phyloP scores from a whole-genome alignment of 2,888 invertebrate species.

The Melitaea athalia region DNA sequence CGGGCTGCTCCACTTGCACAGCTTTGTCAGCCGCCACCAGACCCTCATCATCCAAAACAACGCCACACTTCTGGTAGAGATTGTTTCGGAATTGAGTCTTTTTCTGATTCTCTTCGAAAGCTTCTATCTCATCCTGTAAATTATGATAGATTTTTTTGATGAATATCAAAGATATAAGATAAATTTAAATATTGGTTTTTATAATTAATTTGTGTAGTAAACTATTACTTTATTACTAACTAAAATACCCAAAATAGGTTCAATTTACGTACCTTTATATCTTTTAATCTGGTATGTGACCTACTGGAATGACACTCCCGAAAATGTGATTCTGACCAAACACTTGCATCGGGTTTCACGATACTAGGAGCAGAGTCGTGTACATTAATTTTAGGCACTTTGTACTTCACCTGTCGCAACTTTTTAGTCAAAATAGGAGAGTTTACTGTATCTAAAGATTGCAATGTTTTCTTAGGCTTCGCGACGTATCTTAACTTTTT shows the following conservation, averaged over 20 bases:
- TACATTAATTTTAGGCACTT: constrained; percentile 43
- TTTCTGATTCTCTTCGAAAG: constrained; percentile 62
- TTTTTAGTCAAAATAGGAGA: constrained; percentile 52
- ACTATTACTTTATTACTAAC: too few relatives aligned
- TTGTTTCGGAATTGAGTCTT: constrained; percentile 56
- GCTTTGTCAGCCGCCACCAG: constrained; percentile 61
- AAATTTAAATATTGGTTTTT: too few relatives aligned
- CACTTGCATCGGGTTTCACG: constrained; percentile 44
- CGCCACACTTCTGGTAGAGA: constrained; percentile 66
- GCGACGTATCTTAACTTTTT: constrained; percentile 53
- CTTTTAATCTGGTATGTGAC: constrained; percentile 63
- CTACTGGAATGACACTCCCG: constrained; percentile 62
- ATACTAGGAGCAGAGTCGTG: constrained; percentile 59
- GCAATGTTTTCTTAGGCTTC: constrained; percentile 67
- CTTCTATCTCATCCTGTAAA: constrained; percentile 69
- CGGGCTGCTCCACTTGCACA: constrained; percentile 55
- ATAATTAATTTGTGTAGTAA: too few relatives aligned
- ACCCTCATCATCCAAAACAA: constrained; percentile 63
- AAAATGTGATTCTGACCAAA: constrained; percentile 56
- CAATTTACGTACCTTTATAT: constrained; percentile 58
- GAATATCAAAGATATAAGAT: too few relatives aligned
- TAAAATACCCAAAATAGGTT: neutral
- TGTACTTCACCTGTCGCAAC: constrained; percentile 40
- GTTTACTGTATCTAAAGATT: constrained; percentile 61
- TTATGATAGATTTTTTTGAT: neutral